A percentile compares a stretch with the other conserved stretches of the same genome.
Conservation (phyloP, 2,888 invertebrate genomes). For the Drosophila atroscutellata region DNA sequence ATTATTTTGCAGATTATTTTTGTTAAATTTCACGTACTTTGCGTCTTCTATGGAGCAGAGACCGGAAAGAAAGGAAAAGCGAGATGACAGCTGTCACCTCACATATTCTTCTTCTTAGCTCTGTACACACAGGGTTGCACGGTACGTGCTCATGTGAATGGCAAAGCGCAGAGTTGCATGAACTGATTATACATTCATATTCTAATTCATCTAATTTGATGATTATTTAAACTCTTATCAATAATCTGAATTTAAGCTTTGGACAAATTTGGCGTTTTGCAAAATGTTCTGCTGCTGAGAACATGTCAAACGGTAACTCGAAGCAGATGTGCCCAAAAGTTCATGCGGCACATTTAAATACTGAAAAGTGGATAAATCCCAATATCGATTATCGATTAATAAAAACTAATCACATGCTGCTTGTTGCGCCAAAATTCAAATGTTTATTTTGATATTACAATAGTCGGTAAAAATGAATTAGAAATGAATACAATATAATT, state of each 20-base stretch:
- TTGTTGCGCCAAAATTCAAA: conserved; percentile 1
- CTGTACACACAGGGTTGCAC: conserved; percentile 46
- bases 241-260: not conserved
- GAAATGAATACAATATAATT: not conserved
- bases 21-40: conserved; percentile 81
- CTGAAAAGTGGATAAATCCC: not conserved
- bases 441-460: not conserved
- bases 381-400: not conserved
- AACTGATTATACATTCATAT: not conserved
- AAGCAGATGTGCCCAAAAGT: not conserved
- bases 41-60: conserved; percentile 82
- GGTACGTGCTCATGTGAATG: conserved; percentile 35
- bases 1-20: conserved; percentile 78
- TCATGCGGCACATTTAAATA: not conserved
- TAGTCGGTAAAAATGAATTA: not conserved
- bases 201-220: not conserved
- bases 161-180: conserved; percentile 19
- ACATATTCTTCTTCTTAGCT: conserved; percentile 52
- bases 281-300: not conserved
- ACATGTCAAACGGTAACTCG: not conserved
- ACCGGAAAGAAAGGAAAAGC: conserved; percentile 85
- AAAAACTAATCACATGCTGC: not conserved
- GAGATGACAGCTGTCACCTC: conserved; percentile 68
- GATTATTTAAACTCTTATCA: not conserved
- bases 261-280: not conserved